Percentiles rank a stretch among this genome's conserved stretches.
These are phyloP conservation scores for Sprattus sprattus DNA, from an alignment of 2,113 vertebrate genomes.

Conservation along the genomic window DNA sequence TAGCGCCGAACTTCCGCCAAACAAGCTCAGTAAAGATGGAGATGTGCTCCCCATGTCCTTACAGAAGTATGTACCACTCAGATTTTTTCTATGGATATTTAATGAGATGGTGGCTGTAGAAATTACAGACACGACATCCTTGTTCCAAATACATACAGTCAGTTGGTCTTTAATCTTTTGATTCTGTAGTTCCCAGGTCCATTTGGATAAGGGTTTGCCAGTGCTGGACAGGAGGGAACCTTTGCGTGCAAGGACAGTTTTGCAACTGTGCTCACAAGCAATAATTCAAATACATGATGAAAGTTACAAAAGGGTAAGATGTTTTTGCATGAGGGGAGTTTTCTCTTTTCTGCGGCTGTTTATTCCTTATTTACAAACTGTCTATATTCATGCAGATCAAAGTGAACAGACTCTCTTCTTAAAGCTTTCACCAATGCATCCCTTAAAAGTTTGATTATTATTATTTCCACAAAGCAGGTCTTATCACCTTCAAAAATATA, in stretches of 20 bases:
- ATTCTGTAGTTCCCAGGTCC: background rate
- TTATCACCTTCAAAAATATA: slow-evolving; percentile 45
- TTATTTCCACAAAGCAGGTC: slow-evolving; percentile 50
- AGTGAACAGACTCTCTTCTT: background rate
- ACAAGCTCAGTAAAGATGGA: background rate
- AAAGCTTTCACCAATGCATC: no score
- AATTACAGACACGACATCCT: no score
- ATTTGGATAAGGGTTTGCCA: background rate
- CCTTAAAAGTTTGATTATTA: no score
- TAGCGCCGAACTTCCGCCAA: background rate
- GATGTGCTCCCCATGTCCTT: background rate
- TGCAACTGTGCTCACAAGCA: slow-evolving; percentile 79
- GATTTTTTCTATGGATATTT: background rate
- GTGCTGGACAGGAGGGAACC: background rate
- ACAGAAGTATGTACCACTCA: background rate
- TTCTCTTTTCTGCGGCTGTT: background rate
- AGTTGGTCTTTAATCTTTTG: background rate
- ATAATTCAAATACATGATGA: slow-evolving; percentile 68
- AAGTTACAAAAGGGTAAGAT: background rate
- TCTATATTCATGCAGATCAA: background rate
- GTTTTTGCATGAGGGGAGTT: background rate
- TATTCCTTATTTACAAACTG: background rate
- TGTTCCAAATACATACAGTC: background rate
- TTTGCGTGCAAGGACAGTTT: slow-evolving; percentile 65
- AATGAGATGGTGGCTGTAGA: no score